Evolutionary conservation across 2,113 vertebrate species (phyloP).

Genomic region (Prochilodus magdalenae): DNA sequence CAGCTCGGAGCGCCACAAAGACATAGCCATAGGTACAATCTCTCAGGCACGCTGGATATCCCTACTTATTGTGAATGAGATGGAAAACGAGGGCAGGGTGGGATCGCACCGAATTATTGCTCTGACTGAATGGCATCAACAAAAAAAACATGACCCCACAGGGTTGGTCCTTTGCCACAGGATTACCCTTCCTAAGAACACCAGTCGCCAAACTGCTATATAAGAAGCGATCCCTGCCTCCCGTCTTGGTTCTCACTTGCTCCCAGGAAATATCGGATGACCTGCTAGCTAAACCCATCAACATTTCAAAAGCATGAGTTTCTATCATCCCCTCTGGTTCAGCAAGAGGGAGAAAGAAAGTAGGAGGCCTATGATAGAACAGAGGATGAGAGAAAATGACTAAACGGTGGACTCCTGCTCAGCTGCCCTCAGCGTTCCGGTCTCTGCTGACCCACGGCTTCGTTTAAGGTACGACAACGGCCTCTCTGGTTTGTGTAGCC

Average conservation of each 20-base stretch:
- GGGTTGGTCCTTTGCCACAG: neutral
- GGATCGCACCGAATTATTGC: slow-evolving; percentile 49
- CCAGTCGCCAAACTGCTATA: neutral
- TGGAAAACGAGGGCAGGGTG: neutral
- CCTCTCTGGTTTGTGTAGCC: slow-evolving; percentile 10
- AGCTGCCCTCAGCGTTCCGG: neutral
- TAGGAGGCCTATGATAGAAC: neutral
- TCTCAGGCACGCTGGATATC: slow-evolving; percentile 33
- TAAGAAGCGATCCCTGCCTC: neutral
- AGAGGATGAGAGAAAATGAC: neutral
- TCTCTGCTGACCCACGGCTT: slow-evolving; percentile 5
- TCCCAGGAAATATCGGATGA: neutral
- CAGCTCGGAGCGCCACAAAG: neutral
- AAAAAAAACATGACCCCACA: too few species aligned
- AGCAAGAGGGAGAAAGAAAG: neutral
- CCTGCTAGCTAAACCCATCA: neutral
- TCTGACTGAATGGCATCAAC: slow-evolving; percentile 11
- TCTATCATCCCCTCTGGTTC: neutral
- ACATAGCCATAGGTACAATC: slow-evolving; percentile 20
- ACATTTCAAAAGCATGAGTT: neutral
- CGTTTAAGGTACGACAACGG: neutral
- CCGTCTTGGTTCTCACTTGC: neutral
- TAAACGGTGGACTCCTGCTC: neutral
- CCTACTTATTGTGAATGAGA: neutral
- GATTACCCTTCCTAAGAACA: neutral